Evolutionary conservation across 2,888 invertebrate species (phyloP), one percentile per base, ranked within the genome.

Genomic region (Nemotelus pantherinus): DNA sequence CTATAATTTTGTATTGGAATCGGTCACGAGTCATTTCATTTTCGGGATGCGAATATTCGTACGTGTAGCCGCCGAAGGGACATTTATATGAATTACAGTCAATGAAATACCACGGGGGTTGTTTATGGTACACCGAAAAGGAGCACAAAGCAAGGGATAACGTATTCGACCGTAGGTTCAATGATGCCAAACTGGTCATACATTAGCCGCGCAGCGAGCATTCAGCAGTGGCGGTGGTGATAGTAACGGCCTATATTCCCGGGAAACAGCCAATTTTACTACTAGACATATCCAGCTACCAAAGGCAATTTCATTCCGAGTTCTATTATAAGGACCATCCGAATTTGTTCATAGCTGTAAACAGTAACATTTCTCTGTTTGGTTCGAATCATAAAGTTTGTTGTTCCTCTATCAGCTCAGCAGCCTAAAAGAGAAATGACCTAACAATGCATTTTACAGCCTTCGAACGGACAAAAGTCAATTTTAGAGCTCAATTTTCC

Each of bases 51-150:
- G 70, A 77, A 77, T 77, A 55, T 76, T 67, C 44, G 76, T 44
- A n/a, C 50, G 47, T 60, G 65, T 60, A 72, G 71, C 67, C 74
- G 67, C 68, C 77, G 67, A 77, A 77, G 77, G 77, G 79, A 77
- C 77, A 79, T 77, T 79, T 79, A 77, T 79, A 79, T 79, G 79
- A 79, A 79, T 79, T 79, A 79, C 79, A 79, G 78, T 79, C 79
- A 79, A 79, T 79, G 78, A 79, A 79, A 78, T 77, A 79, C 79
- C 79, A 79, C 79, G 72, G 77, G 77, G 79, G 79, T 79, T 79
- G 78, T 79, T 79, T 79, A 79, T 79, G 79, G 79, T 79, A 79
- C 53, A 79, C 79, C 79, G 75, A 79, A 74, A 75, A 78, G 75
- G 63, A 77, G 76, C 74, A 74, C 79, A 77, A 67, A 74, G 63